Base-by-base conservation (phyloP, 2,113 vertebrate genomes). In the Cettia cetti region DNA sequence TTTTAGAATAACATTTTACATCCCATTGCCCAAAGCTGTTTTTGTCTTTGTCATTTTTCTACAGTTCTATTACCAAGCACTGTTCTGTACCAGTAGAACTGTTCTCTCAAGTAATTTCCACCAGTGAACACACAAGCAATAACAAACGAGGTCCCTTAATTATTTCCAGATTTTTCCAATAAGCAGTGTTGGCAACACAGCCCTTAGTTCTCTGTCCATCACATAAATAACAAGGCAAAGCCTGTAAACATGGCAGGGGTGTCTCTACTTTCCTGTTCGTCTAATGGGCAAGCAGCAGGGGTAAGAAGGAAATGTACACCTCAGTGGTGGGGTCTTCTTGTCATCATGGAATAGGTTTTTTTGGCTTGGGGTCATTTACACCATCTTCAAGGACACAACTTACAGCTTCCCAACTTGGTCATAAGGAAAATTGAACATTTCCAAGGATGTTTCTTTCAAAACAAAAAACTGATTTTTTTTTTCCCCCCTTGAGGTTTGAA, bases 101-200 rank as follows among this genome's bases (percentile, higher is more conserved):
- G 44, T 89, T 90, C 85, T 90, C 60, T 49, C 69, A 59, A 86
- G 8, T 71, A 44, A 93, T 92, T 96, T 90, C 85, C 42, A 95
- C 52, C 4, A 2, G 39, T 60, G 72, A 92, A 74, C 30, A 39
- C 24, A 88, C 0, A 0, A 82, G 59, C 47, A 60, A 59, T 90
- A 91, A 81, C 33, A 92, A 94, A 95, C 70, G 56, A 90, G 49
- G 56, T 60, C 71, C 59, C 54, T 78, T 94, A 85, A 95, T 94
- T 86, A 86, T 64, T 64, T 92, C 68, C 90, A 94, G 89, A 21
- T 86, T 95, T 95, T 89, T 90, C 68, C 72, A 92, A 95, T 76
- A 86, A 85, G 57, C n/a, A 82, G 56, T 37, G 28, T 31, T 93
- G 88, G 88, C 83, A 92, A 52, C 42, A 35, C 45, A 89, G 69